Evolutionary conservation across 2,888 invertebrate genomes (phyloP), one percentile per base, ranked within the genome.

Genomic region (Apodemia duryi): DNA sequence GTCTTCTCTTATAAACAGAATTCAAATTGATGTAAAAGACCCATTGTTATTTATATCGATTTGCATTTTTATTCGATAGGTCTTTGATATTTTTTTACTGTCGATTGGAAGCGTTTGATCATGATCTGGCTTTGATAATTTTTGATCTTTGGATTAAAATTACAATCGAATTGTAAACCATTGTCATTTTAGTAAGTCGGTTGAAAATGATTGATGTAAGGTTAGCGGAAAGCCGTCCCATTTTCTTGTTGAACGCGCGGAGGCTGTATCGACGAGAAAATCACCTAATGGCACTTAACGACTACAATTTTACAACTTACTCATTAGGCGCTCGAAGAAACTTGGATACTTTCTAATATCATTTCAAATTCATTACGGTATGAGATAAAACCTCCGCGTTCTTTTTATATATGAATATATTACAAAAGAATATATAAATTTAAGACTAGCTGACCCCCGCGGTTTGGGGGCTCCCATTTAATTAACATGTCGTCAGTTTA

Each of bases 301-400:
- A 74, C 72, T 65, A 69, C 69, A 69, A 71, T 76, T 75, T 75
- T 75, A 73, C 75, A 76, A 76, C 70, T 75, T 75, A 75, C 75
- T 76, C 76, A 76, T 76, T 75, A 76, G 74, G 73, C 66, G 71
- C 72, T 71, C 74, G 66, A 70, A 68, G 69, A 70, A 67, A 72
- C 71, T 70, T 65, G 66, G 67, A 66, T 65, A 73, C 76, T 76
- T 76, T 75, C 76, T 75, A 76, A 74, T 73, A 74, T 70, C 72
- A 65, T 68, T 68, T 68, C 69, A 68, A 67, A 68, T 69, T 71
- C 63, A 62, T 64, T 68, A 62, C 32, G 65, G 65, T 54, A 51
- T 46, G 11, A 57, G 11, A 57, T 57, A n/a, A 46, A 46, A 57
- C 57, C 57, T 57, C 57, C 57, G 57, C 10, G 11, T 57, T 29